Conservation (phyloP, 2,113 vertebrate genomes). For the Junco hyemalis region DNA sequence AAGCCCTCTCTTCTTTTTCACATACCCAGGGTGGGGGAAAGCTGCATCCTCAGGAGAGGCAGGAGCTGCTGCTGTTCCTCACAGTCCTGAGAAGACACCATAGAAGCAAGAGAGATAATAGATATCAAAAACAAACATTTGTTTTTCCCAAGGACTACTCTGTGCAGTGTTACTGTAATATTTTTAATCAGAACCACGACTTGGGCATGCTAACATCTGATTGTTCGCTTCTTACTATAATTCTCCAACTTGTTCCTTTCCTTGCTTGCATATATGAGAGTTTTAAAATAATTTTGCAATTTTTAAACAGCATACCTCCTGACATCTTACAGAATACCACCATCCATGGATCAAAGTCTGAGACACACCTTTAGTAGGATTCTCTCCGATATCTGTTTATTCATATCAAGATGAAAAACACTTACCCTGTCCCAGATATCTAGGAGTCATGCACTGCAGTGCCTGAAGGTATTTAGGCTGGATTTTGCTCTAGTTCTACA, state of each 20-base stretch:
- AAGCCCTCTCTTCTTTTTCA: not conserved
- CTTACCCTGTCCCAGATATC: not conserved
- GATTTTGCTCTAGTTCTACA: not conserved
- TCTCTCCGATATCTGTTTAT: not conserved
- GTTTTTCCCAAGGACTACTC: not conserved
- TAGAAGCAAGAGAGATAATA: not conserved
- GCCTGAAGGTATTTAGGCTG: not conserved
- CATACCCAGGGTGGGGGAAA: fast-evolving
- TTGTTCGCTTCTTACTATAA: not conserved
- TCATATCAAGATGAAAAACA: not conserved
- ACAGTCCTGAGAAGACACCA: not conserved
- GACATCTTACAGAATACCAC: not conserved
- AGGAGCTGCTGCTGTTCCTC: not conserved
- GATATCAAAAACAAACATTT: not conserved
- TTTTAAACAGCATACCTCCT: not conserved
- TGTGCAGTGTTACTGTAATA: not conserved
- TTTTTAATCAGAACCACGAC: not conserved
- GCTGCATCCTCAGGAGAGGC: not conserved
- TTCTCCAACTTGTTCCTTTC: not conserved
- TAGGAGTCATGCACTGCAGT: not conserved
- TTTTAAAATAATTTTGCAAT: not conserved
- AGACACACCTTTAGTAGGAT: not conserved
- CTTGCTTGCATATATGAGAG: fast-evolving
- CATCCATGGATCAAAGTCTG: not conserved
- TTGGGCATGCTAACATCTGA: not conserved